phyloP scores from a whole-genome alignment of 1,140 invertebrate genomes.

The Sarcophaga peregrina region DNA sequence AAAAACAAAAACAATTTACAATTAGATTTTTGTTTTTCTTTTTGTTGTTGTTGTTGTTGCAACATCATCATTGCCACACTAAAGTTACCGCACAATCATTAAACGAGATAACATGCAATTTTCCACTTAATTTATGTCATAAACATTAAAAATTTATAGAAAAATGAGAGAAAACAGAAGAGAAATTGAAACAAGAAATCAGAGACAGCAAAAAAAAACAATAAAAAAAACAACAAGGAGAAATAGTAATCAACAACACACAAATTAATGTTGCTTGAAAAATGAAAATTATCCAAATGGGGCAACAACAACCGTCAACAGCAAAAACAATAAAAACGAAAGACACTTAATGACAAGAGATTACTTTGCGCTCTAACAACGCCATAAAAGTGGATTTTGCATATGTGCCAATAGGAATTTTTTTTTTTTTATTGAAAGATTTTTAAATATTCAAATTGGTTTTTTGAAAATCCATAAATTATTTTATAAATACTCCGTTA shows the following conservation, averaged over 20 bases:
- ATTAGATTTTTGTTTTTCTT: background rate
- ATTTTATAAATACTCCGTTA: too few relatives aligned
- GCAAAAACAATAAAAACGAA: background rate
- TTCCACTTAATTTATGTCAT: too few relatives aligned
- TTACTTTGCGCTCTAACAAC: background rate
- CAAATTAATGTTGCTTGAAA: conserved; percentile 5
- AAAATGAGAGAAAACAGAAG: too few relatives aligned
- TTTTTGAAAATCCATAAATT: too few relatives aligned
- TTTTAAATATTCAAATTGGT: too few relatives aligned
- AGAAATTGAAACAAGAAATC: too few relatives aligned
- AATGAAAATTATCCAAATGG: conserved; percentile 15
- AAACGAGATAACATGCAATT: conserved; percentile 26
- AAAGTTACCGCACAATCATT: conserved; percentile 23
- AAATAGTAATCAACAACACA: background rate
- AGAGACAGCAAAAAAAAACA: background rate
- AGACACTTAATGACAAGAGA: background rate
- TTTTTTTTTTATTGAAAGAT: too few relatives aligned
- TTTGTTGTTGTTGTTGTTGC: background rate
- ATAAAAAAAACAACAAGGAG: background rate
- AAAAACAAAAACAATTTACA: too few relatives aligned
- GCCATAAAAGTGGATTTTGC: too few relatives aligned
- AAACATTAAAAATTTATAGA: background rate
- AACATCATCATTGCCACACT: background rate
- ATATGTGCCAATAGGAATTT: too few relatives aligned
- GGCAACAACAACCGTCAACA: background rate